Evolutionary conservation across 2,797 vertebrate genomes (phyloP).

Genomic region (Sebastes miniatus): DNA sequence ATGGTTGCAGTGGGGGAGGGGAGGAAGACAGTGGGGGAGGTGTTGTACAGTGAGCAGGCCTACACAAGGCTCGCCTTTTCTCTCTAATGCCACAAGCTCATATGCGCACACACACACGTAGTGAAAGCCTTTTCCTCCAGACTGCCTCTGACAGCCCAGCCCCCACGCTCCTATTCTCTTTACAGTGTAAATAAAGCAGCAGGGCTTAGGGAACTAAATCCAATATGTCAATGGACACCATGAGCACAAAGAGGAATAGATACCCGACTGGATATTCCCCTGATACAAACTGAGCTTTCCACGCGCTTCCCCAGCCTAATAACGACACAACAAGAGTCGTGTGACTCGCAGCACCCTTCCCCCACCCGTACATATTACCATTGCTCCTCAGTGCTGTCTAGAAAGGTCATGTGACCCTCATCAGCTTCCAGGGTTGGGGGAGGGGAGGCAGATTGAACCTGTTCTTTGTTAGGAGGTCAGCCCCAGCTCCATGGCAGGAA

Average conservation of each 20-base stretch:
- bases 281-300: conserved; percentile 53
- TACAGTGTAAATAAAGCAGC: conserved; percentile 66
- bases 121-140: conserved; percentile 43
- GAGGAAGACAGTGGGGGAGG: conserved; percentile 58
- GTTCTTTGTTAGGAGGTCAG: conserved; percentile 93
- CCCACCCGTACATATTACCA: conserved; percentile 82
- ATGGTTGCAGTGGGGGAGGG: conserved; percentile 60
- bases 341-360: conserved; percentile 77
- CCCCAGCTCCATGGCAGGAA: conserved; percentile 80
- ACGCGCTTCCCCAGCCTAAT: conserved; percentile 62
- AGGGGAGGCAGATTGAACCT: conserved; percentile 86
- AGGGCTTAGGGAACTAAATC: conserved; percentile 53
- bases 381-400: conserved; percentile 84
- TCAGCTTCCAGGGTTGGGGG: conserved; percentile 83
- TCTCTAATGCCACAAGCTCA: conserved; percentile 43
- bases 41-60: conserved; percentile 64
- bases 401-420: conserved; percentile 91
- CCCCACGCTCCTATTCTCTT: conserved; percentile 45
- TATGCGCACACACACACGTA: conserved; percentile 1
- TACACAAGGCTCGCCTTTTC: conserved; percentile 62
- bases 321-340: conserved; percentile 76
- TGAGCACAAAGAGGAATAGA: conserved; percentile 56
- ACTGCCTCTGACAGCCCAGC: conserved; percentile 17
- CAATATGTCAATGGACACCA: conserved; percentile 67
- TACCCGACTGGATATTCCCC: conserved; percentile 61